Base-by-base conservation (phyloP, 1,140 invertebrate species). In the Argopecten irradians region DNA sequence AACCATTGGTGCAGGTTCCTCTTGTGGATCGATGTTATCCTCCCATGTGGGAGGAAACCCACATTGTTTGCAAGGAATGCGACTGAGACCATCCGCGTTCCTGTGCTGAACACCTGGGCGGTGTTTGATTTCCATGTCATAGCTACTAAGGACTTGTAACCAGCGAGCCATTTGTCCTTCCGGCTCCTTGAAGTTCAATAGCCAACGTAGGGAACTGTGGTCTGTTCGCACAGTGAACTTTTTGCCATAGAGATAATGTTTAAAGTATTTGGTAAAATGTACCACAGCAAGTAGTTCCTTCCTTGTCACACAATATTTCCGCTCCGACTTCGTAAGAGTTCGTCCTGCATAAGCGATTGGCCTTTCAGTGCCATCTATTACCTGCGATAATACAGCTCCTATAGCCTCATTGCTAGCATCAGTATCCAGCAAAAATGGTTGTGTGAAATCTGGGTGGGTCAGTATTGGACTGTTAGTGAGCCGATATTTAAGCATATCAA, bases 321-420 rank as follows among this genome's bases (percentile, higher is more conserved):
- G 88, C 92, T 97, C 96, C 14, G 95, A 90, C 33, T 85, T 89
- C 28, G 83, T 92, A 9, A 93, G 88, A 14, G 84, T 43, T 33
- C 83, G 46, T 71, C 89, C 92, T 9, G 46, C 88, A 88, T 92
- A 94, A 0, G 91, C 91, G 2, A 94, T 90, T 0, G 90, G 86
- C 28, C 86, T 35, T 84, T 93, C 92, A 28, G 82, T 34, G 32
- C 92, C 90, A 16, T 92, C 90, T 34, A 92, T 82, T 28, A 83
- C 83, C 86, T 95, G 94, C 1, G 90, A 89, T 39, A 95, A 89
- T 0, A 93, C 92, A 0, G 91, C 92, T 16, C 93, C 94, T 9
- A 95, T 86, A 14, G 89, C 94, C 22, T 36, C 22, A 55, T 92
- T 91, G 34, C 89, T 91, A n/a, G 90, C 92, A 86, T 93, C 93